Evolutionary conservation across 2,888 invertebrate species (phyloP).

Genomic region (Ectemnius lituratus): DNA sequence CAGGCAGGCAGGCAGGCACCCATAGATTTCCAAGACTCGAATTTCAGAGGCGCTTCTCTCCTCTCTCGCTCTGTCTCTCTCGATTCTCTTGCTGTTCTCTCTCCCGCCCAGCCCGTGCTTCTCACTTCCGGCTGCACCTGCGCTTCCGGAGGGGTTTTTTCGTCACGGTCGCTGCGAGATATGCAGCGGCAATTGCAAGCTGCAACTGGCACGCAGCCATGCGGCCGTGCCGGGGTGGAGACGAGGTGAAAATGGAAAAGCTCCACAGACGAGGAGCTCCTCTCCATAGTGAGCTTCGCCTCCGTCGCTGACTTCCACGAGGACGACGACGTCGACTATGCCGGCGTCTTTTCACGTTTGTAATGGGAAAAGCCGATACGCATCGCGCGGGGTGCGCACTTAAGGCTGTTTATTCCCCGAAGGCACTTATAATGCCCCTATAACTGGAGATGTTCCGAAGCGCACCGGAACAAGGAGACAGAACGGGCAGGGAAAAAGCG

Average conservation of each 20-base stretch:
- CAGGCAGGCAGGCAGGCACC: conserved; percentile 13
- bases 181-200: conserved; percentile 61
- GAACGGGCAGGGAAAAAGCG: conserved; percentile 10
- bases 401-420: conserved; percentile 71
- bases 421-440: conserved; percentile 67
- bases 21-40: conserved; percentile 31
- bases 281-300: conserved; percentile 7
- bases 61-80: neutral
- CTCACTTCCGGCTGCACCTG: conserved; percentile 42
- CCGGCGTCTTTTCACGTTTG: conserved; percentile 68
- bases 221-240: conserved; percentile 31
- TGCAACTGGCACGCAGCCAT: conserved; percentile 72
- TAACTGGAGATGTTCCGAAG: conserved; percentile 60
- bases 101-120: conserved; percentile 6
- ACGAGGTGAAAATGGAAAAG: conserved; percentile 69
- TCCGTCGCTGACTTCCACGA: conserved; percentile 15
- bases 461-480: conserved; percentile 22
- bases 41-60: conserved; percentile 32
- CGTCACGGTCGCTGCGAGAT: conserved; percentile 29
- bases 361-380: conserved; percentile 75
- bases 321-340: conserved; percentile 36
- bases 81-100: neutral
- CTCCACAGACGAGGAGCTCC: conserved; percentile 33
- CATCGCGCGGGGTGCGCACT: conserved; percentile 70
- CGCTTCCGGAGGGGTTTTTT: conserved; percentile 19